A percentile compares a stretch with the other conserved stretches of the same genome.
phyloP scores from a whole-genome alignment of 1,140 invertebrate species.

The Anoplolepis gracilipes region DNA sequence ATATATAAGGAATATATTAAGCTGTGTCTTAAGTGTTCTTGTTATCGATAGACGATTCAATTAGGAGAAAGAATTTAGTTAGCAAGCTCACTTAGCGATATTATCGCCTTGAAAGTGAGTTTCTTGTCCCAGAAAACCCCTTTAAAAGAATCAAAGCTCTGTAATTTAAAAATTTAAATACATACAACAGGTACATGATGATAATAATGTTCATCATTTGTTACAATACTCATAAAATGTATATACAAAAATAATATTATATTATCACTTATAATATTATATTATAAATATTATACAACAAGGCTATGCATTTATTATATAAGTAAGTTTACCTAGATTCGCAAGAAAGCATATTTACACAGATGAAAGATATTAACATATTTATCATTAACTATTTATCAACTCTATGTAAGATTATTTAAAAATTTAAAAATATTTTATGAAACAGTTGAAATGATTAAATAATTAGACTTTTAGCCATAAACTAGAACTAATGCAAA shows the following conservation, averaged over 20 bases:
- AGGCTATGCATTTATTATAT: not conserved
- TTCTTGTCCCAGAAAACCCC: slow-evolving; percentile 19
- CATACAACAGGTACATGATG: not conserved
- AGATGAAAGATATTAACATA: not conserved
- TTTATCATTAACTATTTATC: not conserved
- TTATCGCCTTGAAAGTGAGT: slow-evolving; percentile 21
- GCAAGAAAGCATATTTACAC: not conserved
- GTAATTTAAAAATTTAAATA: not conserved
- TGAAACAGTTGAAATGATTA: not conserved
- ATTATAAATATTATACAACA: not conserved
- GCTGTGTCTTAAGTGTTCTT: not conserved
- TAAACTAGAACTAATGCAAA: not conserved
- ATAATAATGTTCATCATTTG: not conserved
- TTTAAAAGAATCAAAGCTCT: not conserved
- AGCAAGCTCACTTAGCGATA: not conserved
- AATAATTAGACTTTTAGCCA: not conserved
- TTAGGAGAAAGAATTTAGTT: slow-evolving; percentile 10
- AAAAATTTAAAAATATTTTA: not conserved
- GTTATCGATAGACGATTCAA: not conserved
- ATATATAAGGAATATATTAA: not conserved
- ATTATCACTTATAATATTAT: not conserved
- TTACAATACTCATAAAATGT: not conserved
- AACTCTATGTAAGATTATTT: slow-evolving; percentile 7
- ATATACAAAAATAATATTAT: not conserved
- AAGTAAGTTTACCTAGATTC: not conserved